These are phyloP conservation scores for Solenodon paradoxus DNA, from an alignment of 2,113 vertebrate species.

Conservation along the genomic window DNA sequence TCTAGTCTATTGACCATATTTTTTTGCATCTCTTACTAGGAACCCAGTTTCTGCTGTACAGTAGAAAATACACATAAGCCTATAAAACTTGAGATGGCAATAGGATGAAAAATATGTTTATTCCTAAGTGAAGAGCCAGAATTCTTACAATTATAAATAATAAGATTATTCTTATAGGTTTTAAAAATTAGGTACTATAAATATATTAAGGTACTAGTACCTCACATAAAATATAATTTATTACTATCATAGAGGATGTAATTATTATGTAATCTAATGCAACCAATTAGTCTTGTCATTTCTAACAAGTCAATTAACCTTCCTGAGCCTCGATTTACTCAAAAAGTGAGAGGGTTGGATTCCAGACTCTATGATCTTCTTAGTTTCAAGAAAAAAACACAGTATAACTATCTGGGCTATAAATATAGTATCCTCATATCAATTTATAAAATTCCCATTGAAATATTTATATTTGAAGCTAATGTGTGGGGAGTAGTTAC, in stretches of 20 bases:
- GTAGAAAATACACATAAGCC: neutral
- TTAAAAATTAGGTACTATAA: constrained; percentile 40
- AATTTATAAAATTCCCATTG: neutral
- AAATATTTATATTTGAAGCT: neutral
- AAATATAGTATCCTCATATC: neutral
- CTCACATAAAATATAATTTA: constrained; percentile 43
- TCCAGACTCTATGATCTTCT: neutral
- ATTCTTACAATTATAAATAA: constrained; percentile 11
- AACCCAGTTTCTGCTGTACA: neutral
- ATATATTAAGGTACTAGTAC: neutral
- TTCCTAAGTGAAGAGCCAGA: constrained; percentile 25
- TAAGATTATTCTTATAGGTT: constrained; percentile 9
- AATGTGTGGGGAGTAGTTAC: neutral
- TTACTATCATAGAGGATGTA: neutral
- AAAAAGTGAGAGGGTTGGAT: constrained; percentile 22
- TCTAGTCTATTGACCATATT: too few relatives aligned
- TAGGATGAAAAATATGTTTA: neutral
- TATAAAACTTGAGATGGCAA: neutral
- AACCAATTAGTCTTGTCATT: constrained; percentile 32
- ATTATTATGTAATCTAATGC: constrained; percentile 41
- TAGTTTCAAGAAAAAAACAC: neutral
- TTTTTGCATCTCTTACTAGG: neutral
- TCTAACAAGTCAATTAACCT: constrained; percentile 66
- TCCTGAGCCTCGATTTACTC: constrained; percentile 37
- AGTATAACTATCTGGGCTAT: neutral